Percentiles rank a stretch among this genome's conserved stretches.
Conservation (phyloP, 2,888 invertebrate species). For the Lasioglossum calceatum region DNA sequence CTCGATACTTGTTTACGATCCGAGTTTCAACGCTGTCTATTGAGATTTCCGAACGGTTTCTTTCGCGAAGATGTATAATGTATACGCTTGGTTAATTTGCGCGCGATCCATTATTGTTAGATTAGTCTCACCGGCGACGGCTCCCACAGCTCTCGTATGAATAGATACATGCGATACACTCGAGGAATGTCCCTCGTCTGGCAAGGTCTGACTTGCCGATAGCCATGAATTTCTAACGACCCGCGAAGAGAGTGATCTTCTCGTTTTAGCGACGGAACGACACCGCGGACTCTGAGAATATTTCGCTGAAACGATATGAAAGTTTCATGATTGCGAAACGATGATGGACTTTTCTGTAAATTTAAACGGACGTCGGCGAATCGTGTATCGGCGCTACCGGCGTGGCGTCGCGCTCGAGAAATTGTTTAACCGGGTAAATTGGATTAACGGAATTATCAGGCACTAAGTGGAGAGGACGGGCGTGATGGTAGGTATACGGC, state of each 20-base stretch:
- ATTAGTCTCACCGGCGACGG: not conserved
- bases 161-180: not conserved
- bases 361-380: conserved; percentile 52
- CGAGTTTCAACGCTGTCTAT: not conserved
- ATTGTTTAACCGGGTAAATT: conserved; percentile 47
- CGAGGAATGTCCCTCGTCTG: conserved; percentile 12
- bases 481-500: not conserved
- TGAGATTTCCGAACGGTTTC: not conserved
- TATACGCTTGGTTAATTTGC: not conserved
- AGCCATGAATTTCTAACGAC: conserved; percentile 58
- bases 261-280: not conserved
- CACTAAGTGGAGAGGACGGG: not conserved
- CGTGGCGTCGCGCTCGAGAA: not conserved
- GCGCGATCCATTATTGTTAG: not conserved
- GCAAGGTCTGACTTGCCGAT: conserved; percentile 41
- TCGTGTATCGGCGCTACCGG: conserved; percentile 33
- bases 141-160: not conserved
- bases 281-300: conserved; percentile 34
- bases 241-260: conserved; percentile 22
- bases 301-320: conserved; percentile 28
- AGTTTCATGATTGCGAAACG: conserved; percentile 50
- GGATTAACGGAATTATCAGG: conserved; percentile 24
- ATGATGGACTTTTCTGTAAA: conserved; percentile 57
- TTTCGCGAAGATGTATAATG: not conserved
- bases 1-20: not conserved